Conservation (phyloP, 2,113 vertebrate species). For the Scomber scombrus region DNA sequence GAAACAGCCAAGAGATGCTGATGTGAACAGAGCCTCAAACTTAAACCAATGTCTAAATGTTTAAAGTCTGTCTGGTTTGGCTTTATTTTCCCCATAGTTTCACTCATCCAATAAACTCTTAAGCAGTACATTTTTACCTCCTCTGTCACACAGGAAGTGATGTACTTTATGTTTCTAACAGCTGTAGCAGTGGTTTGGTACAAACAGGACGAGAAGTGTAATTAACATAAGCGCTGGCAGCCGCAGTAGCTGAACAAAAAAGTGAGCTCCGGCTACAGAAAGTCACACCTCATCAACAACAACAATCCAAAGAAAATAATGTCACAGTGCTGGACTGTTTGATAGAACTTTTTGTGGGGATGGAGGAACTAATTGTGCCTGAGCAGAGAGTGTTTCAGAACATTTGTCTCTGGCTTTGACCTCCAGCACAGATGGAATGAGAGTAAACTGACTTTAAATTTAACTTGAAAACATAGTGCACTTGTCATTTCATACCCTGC, state of each 20-base stretch:
- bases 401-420: neutral
- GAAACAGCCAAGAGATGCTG: constrained; percentile 26
- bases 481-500: neutral
- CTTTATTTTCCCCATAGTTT: constrained; percentile 1
- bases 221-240: neutral
- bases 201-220: constrained; percentile 1
- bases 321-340: neutral
- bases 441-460: neutral
- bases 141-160: constrained; percentile 15
- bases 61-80: constrained; percentile 15
- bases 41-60: constrained; percentile 21
- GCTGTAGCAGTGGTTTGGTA: constrained; percentile 10
- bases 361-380: constrained; percentile 2
- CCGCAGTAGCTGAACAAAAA: constrained; percentile 15
- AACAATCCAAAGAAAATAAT: constrained; percentile 20
- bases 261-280: constrained; percentile 13
- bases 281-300: constrained; percentile 8
- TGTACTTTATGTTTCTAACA: constrained; percentile 18
- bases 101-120: neutral
- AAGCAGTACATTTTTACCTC: neutral
- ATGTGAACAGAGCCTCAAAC: constrained; percentile 18
- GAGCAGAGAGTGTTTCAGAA: neutral
- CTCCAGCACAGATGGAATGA: neutral
- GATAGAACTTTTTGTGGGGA: constrained; percentile 16
- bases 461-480: neutral